Conservation (phyloP, 1,140 invertebrate species). For the Trissolcus basalis region DNA sequence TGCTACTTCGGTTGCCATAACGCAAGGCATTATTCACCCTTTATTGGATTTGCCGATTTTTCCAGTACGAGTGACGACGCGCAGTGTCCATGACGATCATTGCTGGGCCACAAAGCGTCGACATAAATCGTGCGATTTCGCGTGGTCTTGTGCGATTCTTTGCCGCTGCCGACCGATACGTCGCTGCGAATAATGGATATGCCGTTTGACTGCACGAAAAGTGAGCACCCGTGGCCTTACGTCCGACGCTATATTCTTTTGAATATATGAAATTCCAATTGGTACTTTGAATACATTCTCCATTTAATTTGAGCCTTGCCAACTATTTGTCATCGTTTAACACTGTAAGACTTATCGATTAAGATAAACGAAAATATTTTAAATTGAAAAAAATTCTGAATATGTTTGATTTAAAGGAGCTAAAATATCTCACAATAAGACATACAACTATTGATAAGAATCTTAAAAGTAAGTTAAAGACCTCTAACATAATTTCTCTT, state of each 20-base stretch:
- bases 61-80: slow-evolving; percentile 58
- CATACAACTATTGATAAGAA: too few species aligned
- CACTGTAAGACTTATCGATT: too few species aligned
- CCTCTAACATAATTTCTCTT: too few species aligned
- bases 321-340: too few species aligned
- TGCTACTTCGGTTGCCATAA: slow-evolving; percentile 58
- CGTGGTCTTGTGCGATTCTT: slow-evolving; percentile 55
- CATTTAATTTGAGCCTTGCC: too few species aligned
- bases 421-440: too few species aligned
- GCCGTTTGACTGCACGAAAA: slow-evolving; percentile 36
- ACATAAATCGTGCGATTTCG: slow-evolving; percentile 59
- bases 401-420: too few species aligned
- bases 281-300: slow-evolving; percentile 35
- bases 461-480: too few species aligned
- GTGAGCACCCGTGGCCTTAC: slow-evolving; percentile 47
- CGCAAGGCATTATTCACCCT: slow-evolving; percentile 63
- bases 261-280: slow-evolving; percentile 45
- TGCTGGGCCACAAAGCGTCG: slow-evolving; percentile 55
- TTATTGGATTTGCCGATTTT: slow-evolving; percentile 66
- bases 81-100: slow-evolving; percentile 54
- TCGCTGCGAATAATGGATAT: slow-evolving; percentile 53
- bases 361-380: too few species aligned
- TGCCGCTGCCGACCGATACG: slow-evolving; percentile 48
- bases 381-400: too few species aligned
- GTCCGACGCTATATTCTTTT: slow-evolving; percentile 11